phyloP scores from a whole-genome alignment of 2,888 invertebrate genomes.

The Ryuthela nishihirai region DNA sequence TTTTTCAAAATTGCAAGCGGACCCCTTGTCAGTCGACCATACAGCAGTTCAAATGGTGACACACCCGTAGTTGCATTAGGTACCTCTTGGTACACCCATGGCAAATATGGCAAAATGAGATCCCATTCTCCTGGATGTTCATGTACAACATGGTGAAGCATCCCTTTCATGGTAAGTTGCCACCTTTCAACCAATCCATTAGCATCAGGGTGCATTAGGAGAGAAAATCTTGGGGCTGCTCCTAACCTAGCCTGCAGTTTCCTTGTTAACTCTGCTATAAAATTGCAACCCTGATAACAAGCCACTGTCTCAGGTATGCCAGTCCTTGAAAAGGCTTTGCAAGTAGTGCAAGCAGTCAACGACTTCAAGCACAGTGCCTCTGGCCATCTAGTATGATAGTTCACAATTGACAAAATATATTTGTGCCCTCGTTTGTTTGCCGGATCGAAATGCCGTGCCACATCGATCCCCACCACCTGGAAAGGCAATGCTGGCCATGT shows the following conservation, averaged over 20 bases:
- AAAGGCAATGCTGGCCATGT: not conserved
- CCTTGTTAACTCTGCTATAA: not conserved
- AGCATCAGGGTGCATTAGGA: not conserved
- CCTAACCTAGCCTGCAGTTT: not conserved
- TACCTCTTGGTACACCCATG: conserved; percentile 1
- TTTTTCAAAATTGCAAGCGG: conserved; percentile 3
- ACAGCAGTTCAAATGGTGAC: not conserved
- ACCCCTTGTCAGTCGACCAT: not conserved
- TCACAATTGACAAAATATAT: conserved; percentile 1
- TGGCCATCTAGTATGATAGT: too few relatives aligned
- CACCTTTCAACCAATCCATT: conserved; percentile 4
- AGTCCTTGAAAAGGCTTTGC: conserved; percentile 1
- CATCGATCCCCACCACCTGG: conserved; percentile 1
- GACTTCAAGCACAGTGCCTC: too few relatives aligned
- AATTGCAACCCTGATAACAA: conserved; percentile 3
- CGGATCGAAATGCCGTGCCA: not conserved
- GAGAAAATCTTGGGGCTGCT: not conserved
- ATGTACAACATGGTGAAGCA: conserved; percentile 3
- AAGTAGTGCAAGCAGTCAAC: not conserved
- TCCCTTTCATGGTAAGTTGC: conserved; percentile 8
- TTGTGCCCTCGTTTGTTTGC: not conserved
- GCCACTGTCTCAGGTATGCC: conserved; percentile 3
- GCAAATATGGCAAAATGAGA: not conserved
- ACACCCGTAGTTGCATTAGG: not conserved
- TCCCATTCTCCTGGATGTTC: conserved; percentile 2